Percentiles rank a stretch among this genome's conserved stretches.
Evolutionary conservation across 2,888 invertebrate species (phyloP).

Genomic region (Megastigmus dorsalis): DNA sequence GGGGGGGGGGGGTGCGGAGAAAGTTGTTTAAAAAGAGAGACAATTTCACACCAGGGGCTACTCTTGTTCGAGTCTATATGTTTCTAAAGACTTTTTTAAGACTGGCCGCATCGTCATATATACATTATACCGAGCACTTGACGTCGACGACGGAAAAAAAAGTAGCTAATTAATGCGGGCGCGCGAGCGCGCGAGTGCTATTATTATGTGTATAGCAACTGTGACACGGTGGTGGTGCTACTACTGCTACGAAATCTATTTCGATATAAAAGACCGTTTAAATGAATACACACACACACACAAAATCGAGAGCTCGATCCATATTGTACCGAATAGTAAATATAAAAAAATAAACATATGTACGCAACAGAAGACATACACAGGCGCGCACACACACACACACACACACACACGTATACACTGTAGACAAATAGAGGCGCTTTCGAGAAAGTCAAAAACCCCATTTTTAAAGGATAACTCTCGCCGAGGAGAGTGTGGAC

Average conservation of each 20-base stretch:
- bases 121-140: slow-evolving; percentile 36
- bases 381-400: slow-evolving; percentile 12
- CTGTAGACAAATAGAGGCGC: slow-evolving; percentile 44
- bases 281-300: not conserved
- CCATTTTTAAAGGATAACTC: slow-evolving; percentile 50
- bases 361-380: slow-evolving; percentile 39
- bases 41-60: slow-evolving; percentile 4
- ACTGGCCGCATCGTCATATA: slow-evolving; percentile 47
- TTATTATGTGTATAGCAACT: slow-evolving; percentile 43
- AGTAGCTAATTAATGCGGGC: slow-evolving; percentile 46
- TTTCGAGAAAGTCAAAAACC: slow-evolving; percentile 54
- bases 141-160: slow-evolving; percentile 27
- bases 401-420: not conserved
- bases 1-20: not conserved
- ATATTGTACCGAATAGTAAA: slow-evolving; percentile 50
- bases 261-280: slow-evolving; percentile 31
- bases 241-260: slow-evolving; percentile 40
- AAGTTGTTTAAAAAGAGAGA: not conserved
- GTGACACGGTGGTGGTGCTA: slow-evolving; percentile 50
- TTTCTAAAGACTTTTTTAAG: slow-evolving; percentile 55
- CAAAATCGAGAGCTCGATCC: slow-evolving; percentile 6
- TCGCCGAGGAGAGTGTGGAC: slow-evolving; percentile 54
- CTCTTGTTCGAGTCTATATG: slow-evolving; percentile 48
- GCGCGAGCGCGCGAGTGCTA: slow-evolving; percentile 55
- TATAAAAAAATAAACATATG: too few relatives aligned